Conservation (phyloP, 1,140 invertebrate species). For the Lasioglossum albipes region DNA sequence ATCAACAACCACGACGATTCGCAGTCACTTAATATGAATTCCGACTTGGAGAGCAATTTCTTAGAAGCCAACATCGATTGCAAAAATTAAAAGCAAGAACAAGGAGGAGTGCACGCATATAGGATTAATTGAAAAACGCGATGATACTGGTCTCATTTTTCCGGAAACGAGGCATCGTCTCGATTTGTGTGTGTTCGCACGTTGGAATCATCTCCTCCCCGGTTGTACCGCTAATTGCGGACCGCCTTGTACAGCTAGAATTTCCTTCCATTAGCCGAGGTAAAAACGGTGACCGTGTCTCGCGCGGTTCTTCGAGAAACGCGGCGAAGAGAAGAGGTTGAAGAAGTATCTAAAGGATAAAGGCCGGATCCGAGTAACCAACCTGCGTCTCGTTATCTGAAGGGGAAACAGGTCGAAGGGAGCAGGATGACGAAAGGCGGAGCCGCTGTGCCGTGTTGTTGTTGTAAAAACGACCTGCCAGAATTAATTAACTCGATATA, state of each 20-base stretch:
- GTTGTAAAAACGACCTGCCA: constrained; percentile 52
- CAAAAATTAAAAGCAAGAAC: too few species aligned
- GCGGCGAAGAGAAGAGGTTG: not conserved
- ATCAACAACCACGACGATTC: too few species aligned
- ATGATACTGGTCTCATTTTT: not conserved
- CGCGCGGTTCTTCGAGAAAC: not conserved
- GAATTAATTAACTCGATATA: constrained; percentile 60
- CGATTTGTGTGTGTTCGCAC: too few species aligned
- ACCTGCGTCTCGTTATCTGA: constrained; percentile 27
- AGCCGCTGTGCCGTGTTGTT: not conserved
- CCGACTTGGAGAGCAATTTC: too few species aligned
- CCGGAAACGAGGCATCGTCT: too few species aligned
- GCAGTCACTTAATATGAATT: too few species aligned
- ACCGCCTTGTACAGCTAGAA: not conserved
- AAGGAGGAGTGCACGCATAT: too few species aligned
- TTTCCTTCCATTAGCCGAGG: not conserved
- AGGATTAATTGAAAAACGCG: not conserved
- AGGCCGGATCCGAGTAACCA: not conserved
- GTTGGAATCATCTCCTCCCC: too few species aligned
- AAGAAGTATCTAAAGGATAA: not conserved
- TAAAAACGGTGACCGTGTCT: not conserved
- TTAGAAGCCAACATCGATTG: too few species aligned
- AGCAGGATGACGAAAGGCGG: constrained; percentile 40
- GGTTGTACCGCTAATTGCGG: too few species aligned
- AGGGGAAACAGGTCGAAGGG: constrained; percentile 36